Base-by-base conservation (phyloP, 2,797 vertebrate species). In the Lepus townsendii region DNA sequence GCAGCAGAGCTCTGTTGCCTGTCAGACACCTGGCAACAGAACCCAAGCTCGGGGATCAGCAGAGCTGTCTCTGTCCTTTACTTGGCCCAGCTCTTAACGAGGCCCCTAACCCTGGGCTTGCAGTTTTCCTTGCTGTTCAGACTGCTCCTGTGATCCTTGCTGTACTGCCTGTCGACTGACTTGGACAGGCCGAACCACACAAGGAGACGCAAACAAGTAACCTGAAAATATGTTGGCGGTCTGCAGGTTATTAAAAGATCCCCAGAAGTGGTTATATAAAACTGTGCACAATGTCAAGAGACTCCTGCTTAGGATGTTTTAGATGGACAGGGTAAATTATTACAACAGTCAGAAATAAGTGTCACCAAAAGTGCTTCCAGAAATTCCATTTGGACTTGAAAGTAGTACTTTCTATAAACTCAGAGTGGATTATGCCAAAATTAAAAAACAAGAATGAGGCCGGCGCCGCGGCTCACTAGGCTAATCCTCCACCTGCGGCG, bases 381-480 rank as follows among this genome's bases (percentile, higher is more conserved):
- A 87, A n/a, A 91, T 94, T 87, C 90, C 26, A 47, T 90, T 78
- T 88, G 68, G 16, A 54, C 52, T 80, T 93, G 82, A 89, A 91
- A 80, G 92, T 32, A 38, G 12, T 54, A 47, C 54, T 57, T 2
- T 19, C 19, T 57, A 57, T 16, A 57, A 16, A 57, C 19, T 57
- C 24, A 32, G 14, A 11, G 19, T 69, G 20, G n/a, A 2, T 88
- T 88, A 54, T 54, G 42, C 52, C 75, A 42, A 22, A 76, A 57
- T 32, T 91, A 52, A 89, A 83, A 47, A 94, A 60, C 52, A 42
- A 42, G 42, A 42, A 42, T 42, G 8, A 42, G 42, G 42, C 42
- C 6, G 42, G 42, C 42, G 1, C 42, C 8, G 8, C 1, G 7
- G 42, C 42, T 42, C 42, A 42, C 8, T 42, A 42, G 42, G 42